Evolutionary conservation across 2,113 vertebrate species (phyloP), one percentile per base, ranked within the genome.

Genomic region (Hyperopisus bebe): DNA sequence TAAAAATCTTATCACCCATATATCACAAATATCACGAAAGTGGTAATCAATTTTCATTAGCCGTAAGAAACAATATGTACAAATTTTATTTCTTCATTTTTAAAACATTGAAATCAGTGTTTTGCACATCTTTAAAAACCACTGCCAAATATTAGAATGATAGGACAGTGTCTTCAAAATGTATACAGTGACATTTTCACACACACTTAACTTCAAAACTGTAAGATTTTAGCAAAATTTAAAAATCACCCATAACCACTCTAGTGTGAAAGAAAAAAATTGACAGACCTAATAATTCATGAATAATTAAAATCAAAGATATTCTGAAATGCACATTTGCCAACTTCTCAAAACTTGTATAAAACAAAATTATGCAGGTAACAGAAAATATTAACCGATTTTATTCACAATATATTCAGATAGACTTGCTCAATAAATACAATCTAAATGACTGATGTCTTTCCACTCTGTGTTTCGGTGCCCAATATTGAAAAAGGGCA

Each of bases 71-170:
- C 21, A n/a, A 24, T 31, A 87, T 58, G 15, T n/a, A 42, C 19
- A 35, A n/a, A 11, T 66, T 88, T 88, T 66, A 62, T 88, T 88
- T 62, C 51, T 88, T 58, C 86, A 88, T 88, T 88, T 39, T 53
- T 51, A 62, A 88, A 46, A 39, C 35, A 44, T 31, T 13, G 44
- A 27, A 35, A 50, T 39, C 50, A 35, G 47, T 50, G 27, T 17
- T 87, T 19, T 31, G 50, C 2, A 7, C 27, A 87, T 53, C 27
- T 35, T 27, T 50, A 87, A 17, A 87, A 53, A 6, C n/a, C 35
- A 39, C 31, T 35, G 87, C 46, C 17, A 66, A 88, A 46, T 11
- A 27, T 62, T 42, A 24, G 19, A 62, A 44, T 66, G 10, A 55
- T 39, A 39, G 17, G 31, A 55, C 5, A 53, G 7, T 13, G 17